These are phyloP conservation scores for Cydia amplana DNA, from an alignment of 1,140 invertebrate genomes.

Conservation along the genomic window DNA sequence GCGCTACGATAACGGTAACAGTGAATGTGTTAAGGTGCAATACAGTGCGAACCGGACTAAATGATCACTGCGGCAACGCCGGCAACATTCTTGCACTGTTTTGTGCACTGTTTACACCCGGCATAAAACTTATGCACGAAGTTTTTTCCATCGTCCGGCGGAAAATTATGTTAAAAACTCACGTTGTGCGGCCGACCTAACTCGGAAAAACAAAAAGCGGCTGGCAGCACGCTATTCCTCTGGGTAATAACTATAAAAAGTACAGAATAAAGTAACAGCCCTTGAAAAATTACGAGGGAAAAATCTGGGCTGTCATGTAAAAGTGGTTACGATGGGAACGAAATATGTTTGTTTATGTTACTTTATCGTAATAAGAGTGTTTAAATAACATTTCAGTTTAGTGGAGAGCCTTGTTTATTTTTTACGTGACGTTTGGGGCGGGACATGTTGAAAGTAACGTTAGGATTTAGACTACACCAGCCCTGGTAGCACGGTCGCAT, in stretches of 20 bases:
- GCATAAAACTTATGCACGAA: background rate
- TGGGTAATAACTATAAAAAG: slow-evolving; percentile 25
- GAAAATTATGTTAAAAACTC: background rate
- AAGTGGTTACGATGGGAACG: background rate
- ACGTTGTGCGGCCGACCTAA: background rate
- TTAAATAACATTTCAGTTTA: too few relatives aligned
- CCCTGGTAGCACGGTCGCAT: too few relatives aligned
- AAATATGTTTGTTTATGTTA: background rate
- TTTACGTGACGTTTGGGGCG: too few relatives aligned
- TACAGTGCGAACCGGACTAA: too few relatives aligned
- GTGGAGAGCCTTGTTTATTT: too few relatives aligned
- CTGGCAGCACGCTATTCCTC: background rate
- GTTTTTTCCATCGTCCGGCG: background rate
- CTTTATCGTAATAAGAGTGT: background rate
- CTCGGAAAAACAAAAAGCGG: slow-evolving; percentile 2
- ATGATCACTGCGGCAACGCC: too few relatives aligned
- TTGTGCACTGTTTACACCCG: background rate
- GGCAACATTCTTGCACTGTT: too few relatives aligned
- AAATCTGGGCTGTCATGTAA: slow-evolving; percentile 1
- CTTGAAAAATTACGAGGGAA: slow-evolving; percentile 21
- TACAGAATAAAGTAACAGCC: slow-evolving; percentile 19
- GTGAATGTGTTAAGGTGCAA: too few relatives aligned
- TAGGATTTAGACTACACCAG: too few relatives aligned
- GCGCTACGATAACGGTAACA: too few relatives aligned
- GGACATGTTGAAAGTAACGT: too few relatives aligned